Conservation (phyloP, 2,797 vertebrate genomes). For the Glyptemys insculpta region DNA sequence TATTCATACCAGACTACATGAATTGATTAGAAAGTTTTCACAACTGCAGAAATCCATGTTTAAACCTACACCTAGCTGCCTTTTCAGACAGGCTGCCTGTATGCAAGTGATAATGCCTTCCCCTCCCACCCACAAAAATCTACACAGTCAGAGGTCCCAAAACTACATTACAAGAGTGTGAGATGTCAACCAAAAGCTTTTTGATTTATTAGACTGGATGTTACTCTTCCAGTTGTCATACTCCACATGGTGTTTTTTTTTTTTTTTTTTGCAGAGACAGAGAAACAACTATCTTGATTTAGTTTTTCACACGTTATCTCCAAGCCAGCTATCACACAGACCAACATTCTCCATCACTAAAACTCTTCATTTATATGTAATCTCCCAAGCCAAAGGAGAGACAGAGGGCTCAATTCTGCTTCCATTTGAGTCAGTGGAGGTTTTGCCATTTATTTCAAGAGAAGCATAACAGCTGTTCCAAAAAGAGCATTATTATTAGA, state of each 20-base stretch:
- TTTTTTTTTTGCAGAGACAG: neutral
- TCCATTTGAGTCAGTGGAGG: neutral
- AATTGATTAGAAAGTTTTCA: constrained; percentile 55
- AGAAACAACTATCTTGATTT: neutral
- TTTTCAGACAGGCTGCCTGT: neutral
- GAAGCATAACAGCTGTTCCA: neutral
- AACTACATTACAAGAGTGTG: accelerated
- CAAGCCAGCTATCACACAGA: neutral
- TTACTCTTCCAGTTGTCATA: accelerated
- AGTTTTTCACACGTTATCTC: neutral
- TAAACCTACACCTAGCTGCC: neutral
- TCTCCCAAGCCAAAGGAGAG: neutral
- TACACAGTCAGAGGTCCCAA: neutral
- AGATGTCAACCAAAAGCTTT: neutral
- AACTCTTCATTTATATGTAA: neutral
- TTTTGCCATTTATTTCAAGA: neutral
- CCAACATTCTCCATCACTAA: neutral
- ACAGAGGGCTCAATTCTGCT: neutral
- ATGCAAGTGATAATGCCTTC: neutral
- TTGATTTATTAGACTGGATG: neutral
- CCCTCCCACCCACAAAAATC: neutral
- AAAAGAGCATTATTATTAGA: neutral
- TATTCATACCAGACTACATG: neutral
- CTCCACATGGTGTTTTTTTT: neutral
- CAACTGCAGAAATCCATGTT: neutral